phyloP scores from a whole-genome alignment of 2,113 vertebrate genomes.

The Porphyrio hochstetteri region DNA sequence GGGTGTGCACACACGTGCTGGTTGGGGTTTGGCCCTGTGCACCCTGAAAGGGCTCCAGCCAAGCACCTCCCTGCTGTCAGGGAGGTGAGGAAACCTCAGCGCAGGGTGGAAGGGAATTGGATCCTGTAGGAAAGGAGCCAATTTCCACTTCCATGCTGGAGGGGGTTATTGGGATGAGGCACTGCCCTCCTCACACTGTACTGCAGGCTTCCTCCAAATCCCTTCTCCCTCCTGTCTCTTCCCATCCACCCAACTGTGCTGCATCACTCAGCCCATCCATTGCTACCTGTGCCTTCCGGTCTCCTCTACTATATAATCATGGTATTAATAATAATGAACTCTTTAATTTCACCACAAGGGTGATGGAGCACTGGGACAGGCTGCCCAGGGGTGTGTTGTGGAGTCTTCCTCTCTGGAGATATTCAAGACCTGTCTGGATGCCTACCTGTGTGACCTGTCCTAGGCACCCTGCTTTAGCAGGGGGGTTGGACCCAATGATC shows the following conservation, averaged over 20 bases:
- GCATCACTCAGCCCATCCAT: not conserved
- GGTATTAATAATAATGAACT: not conserved
- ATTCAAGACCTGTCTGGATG: no score
- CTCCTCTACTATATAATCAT: not conserved
- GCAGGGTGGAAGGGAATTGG: not conserved
- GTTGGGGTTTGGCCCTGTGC: not conserved
- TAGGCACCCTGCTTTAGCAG: no score
- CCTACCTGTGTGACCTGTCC: no score
- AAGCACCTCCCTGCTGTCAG: not conserved
- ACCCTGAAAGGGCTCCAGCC: not conserved
- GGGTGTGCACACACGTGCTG: not conserved
- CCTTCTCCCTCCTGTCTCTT: not conserved
- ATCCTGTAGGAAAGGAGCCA: not conserved
- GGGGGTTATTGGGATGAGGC: not conserved
- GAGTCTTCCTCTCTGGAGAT: no score
- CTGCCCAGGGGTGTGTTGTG: no score
- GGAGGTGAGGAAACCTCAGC: rapidly evolving
- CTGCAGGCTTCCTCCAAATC: not conserved
- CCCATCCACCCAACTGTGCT: not conserved
- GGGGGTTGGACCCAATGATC: no score
- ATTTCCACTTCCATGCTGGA: not conserved
- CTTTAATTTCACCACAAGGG: not conserved
- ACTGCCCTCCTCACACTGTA: not conserved
- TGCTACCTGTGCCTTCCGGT: not conserved
- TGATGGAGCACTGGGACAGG: no score